Conservation (phyloP, 2,113 vertebrate species). For the Perca schrenkii region DNA sequence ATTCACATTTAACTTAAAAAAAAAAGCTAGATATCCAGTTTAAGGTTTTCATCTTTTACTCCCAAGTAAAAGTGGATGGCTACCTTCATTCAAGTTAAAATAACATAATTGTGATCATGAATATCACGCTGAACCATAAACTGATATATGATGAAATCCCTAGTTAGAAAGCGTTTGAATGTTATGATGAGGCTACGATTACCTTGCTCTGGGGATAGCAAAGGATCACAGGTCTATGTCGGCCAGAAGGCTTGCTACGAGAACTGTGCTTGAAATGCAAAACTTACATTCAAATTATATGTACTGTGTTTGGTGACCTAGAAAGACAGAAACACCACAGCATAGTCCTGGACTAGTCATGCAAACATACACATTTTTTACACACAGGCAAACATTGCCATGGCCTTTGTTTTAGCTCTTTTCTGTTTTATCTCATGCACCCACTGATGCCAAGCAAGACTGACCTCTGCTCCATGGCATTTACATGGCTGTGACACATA, state of each 20-base stretch:
- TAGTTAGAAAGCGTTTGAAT: not conserved
- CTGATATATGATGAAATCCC: not conserved
- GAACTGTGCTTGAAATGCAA: slow-evolving; percentile 67
- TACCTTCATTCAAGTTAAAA: not conserved
- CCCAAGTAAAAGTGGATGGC: not conserved
- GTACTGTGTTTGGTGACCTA: slow-evolving; percentile 54
- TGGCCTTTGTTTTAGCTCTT: slow-evolving; percentile 14
- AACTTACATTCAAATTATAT: slow-evolving; percentile 72
- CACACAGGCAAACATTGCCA: slow-evolving; percentile 61
- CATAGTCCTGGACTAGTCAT: slow-evolving; percentile 16
- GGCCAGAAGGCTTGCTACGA: not conserved
- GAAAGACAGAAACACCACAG: slow-evolving; percentile 30
- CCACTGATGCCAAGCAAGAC: slow-evolving; percentile 23
- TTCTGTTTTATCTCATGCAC: slow-evolving; percentile 32
- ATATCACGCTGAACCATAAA: slow-evolving; percentile 9
- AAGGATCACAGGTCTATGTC: slow-evolving; percentile 14
- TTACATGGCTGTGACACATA: slow-evolving; percentile 40
- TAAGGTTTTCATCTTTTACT: not conserved
- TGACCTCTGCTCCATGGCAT: slow-evolving; percentile 58
- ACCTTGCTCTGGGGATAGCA: slow-evolving; percentile 12
- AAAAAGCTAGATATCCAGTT: not conserved
- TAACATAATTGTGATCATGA: not conserved
- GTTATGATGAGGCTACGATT: slow-evolving; percentile 3
- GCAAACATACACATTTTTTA: slow-evolving; percentile 59
- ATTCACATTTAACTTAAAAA: not conserved